phyloP scores from a whole-genome alignment of 2,888 invertebrate genomes.

The Thera britannica region DNA sequence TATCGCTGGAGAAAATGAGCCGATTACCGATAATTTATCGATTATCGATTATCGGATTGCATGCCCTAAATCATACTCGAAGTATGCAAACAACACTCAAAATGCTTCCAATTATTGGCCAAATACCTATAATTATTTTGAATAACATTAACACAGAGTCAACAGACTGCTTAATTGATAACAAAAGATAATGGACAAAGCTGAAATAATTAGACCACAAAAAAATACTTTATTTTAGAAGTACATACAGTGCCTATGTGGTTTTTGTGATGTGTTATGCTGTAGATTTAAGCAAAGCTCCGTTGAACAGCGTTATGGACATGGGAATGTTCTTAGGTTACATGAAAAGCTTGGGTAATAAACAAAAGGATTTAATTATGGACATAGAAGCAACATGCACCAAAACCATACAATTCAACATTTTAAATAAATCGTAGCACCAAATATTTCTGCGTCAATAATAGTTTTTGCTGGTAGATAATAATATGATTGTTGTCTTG shows the following conservation, averaged over 20 bases:
- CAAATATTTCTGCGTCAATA: not conserved
- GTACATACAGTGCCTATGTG: not conserved
- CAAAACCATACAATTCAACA: not conserved
- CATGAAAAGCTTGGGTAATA: slow-evolving; percentile 17
- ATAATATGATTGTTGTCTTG: not conserved
- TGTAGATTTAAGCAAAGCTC: slow-evolving; percentile 18
- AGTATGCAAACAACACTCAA: slow-evolving; percentile 12
- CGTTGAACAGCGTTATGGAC: slow-evolving; percentile 4
- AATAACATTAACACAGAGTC: slow-evolving; percentile 11
- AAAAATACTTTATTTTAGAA: not conserved
- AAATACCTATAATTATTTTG: slow-evolving; percentile 8
- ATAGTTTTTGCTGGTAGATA: not conserved
- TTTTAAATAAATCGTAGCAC: not conserved
- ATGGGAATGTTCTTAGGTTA: not conserved
- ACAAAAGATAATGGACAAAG: slow-evolving; percentile 14
- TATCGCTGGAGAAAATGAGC: too few relatives aligned
- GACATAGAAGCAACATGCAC: slow-evolving; percentile 10
- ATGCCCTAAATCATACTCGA: slow-evolving; percentile 15
- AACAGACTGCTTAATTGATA: slow-evolving; percentile 11
- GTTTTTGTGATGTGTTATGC: not conserved
- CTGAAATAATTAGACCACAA: slow-evolving; percentile 6
- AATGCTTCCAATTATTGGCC: not conserved
- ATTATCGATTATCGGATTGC: too few relatives aligned
- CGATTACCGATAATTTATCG: too few relatives aligned
- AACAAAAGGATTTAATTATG: not conserved